A percentile compares a stretch with the other conserved stretches of the same genome.
Conservation (phyloP, 2,888 invertebrate genomes). For the Bhutanitis thaidina region DNA sequence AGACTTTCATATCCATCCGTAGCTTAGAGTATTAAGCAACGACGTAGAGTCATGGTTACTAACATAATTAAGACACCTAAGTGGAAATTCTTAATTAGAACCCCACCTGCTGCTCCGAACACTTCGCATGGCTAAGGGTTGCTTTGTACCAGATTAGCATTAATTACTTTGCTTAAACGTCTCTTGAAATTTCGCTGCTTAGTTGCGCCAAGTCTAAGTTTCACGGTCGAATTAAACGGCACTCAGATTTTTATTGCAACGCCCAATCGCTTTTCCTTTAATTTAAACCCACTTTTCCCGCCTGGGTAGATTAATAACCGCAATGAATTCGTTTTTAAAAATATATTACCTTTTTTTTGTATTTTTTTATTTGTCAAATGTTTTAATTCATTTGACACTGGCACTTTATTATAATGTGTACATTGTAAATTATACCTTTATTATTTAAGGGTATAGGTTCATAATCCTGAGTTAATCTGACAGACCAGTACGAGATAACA, state of each 20-base stretch:
- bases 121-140: conserved; percentile 19
- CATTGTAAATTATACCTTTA: no score
- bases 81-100: conserved; percentile 39
- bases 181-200: conserved; percentile 9
- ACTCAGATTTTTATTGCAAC: conserved; percentile 6
- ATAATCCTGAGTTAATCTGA: conserved; percentile 45
- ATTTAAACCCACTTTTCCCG: not conserved
- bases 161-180: conserved; percentile 13
- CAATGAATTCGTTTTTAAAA: not conserved
- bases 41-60: not conserved
- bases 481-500: conserved; percentile 50
- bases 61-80: conserved; percentile 39
- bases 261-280: not conserved
- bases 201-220: conserved; percentile 4
- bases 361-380: no score
- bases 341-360: no score
- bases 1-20: no score
- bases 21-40: no score
- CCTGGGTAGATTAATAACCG: not conserved
- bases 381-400: no score
- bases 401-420: no score
- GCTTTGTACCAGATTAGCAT: conserved; percentile 17
- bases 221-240: conserved; percentile 14
- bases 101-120: conserved; percentile 33
- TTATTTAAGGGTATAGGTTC: no score